Evolutionary conservation across 2,888 invertebrate genomes (phyloP).

Genomic region (Leucophenga maculata): DNA sequence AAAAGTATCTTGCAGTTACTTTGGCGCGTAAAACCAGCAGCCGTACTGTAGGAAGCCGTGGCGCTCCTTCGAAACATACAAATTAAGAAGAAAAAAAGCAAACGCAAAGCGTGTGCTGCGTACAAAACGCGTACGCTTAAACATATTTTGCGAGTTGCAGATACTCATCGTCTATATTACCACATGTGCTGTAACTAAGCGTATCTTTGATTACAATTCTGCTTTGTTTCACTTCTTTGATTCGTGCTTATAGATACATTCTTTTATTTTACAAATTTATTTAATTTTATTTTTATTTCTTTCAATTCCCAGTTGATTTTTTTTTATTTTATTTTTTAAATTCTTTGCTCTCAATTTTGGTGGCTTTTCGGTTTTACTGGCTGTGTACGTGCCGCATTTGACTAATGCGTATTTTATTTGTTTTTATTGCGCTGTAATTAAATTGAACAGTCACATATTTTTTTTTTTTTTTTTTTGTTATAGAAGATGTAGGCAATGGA

Average conservation of each 20-base stretch:
- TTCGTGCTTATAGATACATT: not conserved
- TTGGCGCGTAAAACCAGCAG: conserved; percentile 19
- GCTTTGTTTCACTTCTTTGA: not conserved
- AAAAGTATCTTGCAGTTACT: conserved; percentile 8
- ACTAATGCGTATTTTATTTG: conserved; percentile 44
- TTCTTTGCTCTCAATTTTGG: not conserved
- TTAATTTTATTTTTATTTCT: conserved; percentile 1
- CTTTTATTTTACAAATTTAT: not conserved
- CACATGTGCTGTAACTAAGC: conserved; percentile 7
- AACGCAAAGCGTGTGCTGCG: conserved; percentile 15
- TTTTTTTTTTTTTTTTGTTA: no score
- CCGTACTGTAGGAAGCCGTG: not conserved
- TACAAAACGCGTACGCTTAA: not conserved
- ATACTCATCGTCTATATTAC: not conserved
- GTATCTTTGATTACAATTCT: conserved; percentile 12
- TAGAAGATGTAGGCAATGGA: not conserved
- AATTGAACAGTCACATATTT: conserved; percentile 21
- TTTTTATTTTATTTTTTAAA: not conserved
- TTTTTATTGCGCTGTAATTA: conserved; percentile 41
- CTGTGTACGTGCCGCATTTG: conserved; percentile 45
- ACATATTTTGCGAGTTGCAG: not conserved
- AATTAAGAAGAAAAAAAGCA: not conserved
- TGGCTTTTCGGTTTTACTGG: not conserved
- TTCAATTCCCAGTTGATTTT: not conserved
- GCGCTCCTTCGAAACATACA: not conserved